A percentile compares a stretch with the other conserved stretches of the same genome.
Conservation (phyloP, 2,797 vertebrate genomes). For the Urosaurus nigricauda region DNA sequence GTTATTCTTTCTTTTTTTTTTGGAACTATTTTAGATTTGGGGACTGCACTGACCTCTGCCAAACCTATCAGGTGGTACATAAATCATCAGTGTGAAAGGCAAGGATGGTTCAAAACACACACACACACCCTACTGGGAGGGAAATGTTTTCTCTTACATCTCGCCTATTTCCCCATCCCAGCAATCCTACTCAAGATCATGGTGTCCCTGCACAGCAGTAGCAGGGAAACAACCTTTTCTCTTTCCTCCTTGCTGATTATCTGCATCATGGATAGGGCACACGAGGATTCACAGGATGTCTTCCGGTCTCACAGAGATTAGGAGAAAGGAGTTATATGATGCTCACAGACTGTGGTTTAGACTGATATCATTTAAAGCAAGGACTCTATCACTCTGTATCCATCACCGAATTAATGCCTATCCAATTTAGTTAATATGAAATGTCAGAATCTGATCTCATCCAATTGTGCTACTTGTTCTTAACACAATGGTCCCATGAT, state of each 20-base stretch:
- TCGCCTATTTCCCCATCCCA: no score
- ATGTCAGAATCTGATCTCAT: not conserved
- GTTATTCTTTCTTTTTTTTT: not conserved
- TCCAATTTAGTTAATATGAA: not conserved
- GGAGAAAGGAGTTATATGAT: no score
- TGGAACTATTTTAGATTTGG: not conserved
- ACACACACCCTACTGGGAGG: not conserved
- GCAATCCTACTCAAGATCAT: no score
- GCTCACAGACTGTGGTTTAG: not conserved
- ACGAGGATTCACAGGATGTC: not conserved
- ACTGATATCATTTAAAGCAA: slow-evolving; percentile 21
- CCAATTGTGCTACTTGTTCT: not conserved
- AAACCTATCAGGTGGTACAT: not conserved
- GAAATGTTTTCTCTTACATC: no score
- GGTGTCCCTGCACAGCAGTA: not conserved
- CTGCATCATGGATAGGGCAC: not conserved
- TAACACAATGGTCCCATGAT: not conserved
- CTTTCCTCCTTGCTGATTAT: not conserved
- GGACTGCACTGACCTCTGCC: not conserved
- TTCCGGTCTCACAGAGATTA: no score
- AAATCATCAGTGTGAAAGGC: not conserved
- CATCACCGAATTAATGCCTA: not conserved
- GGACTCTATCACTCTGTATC: not conserved
- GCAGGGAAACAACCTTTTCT: not conserved
- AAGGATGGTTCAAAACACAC: not conserved